Evolutionary conservation across 2,113 vertebrate genomes (phyloP), one percentile per base, ranked within the genome.

Genomic region (Recurvirostra avosetta): DNA sequence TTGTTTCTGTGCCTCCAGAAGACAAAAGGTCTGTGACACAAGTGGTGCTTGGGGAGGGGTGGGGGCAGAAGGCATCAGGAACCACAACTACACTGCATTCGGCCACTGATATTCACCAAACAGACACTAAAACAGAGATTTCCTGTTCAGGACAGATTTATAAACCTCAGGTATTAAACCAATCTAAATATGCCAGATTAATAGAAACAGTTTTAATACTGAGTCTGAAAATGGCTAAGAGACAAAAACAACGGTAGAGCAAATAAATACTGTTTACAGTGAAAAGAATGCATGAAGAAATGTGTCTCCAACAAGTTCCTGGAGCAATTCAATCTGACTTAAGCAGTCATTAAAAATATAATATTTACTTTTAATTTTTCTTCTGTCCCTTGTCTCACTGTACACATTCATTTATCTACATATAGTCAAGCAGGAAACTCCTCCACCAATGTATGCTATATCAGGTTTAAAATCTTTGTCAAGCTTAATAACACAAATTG

Each of bases 21-120:
- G 85, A 98, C 97, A 98, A 98, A 95, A 96, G 93, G 9, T 77
- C 73, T 93, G 93, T 88, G 90, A 97, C 90, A 97, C 90, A 97
- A 97, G 96, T 94, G 95, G 94, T 96, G 94, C 90, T 91, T 43
- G 34, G 92, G 91, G 29, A 96, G 88, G 61, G 56, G 50, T 18
- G 47, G 50, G 53, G 27, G 84, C 96, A 97, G 95, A 97, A 97
- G 93, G 58, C 83, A 47, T 79, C 88, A 91, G 90, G 93, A 98
- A 98, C 94, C 79, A 89, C 92, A 84, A 65, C 89, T 77, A 86
- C 91, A 70, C 93, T 86, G 76, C 86, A 82, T 88, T 93, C 94
- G 96, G 88, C 62, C 87, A 95, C 94, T 95, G 92, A 93, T 70
- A 88, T 72, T 43, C 49, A 40, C 55, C 81, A 90, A 63, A 90